phyloP scores from a whole-genome alignment of 2,113 vertebrate genomes.

The Eurystomus gularis region DNA sequence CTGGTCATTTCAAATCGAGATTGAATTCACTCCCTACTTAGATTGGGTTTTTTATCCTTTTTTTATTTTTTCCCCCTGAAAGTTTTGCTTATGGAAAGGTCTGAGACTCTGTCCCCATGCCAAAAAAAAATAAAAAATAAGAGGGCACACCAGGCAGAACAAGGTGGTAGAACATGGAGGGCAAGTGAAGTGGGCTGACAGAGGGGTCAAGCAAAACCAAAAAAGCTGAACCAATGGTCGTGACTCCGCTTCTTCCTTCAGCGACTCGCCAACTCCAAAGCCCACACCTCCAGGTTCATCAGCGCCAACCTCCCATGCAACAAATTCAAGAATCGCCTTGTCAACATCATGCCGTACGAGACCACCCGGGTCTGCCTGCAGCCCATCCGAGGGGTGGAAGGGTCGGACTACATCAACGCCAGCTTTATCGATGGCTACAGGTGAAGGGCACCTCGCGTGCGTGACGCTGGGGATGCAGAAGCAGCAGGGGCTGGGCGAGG shows the following conservation, averaged over 20 bases:
- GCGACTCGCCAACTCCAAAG: slow-evolving; percentile 97
- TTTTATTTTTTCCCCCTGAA: neutral
- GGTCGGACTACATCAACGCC: slow-evolving; percentile 95
- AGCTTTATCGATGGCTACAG: slow-evolving; percentile 98
- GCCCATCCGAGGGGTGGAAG: slow-evolving; percentile 96
- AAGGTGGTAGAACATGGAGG: accelerated
- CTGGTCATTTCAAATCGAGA: neutral
- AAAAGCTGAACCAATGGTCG: neutral
- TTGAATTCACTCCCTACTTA: neutral
- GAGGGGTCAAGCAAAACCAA: neutral
- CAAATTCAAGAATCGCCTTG: slow-evolving; percentile 98
- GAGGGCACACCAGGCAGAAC: neutral
- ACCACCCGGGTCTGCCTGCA: slow-evolving; percentile 94
- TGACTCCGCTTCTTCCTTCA: slow-evolving; percentile 45
- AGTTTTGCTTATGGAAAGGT: neutral
- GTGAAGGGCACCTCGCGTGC: slow-evolving; percentile 57
- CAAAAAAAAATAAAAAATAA: no score
- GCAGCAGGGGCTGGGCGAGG: accelerated
- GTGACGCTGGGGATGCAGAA: neutral
- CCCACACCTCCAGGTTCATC: slow-evolving; percentile 97
- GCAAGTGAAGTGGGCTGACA: neutral
- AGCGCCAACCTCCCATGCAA: slow-evolving; percentile 98
- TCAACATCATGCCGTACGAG: slow-evolving; percentile 99
- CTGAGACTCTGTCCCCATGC: neutral
- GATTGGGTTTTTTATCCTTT: neutral